A percentile compares a stretch with the other conserved stretches of the same genome.
Conservation (phyloP, 1,140 invertebrate species). For the Harlomillsia oculata region DNA sequence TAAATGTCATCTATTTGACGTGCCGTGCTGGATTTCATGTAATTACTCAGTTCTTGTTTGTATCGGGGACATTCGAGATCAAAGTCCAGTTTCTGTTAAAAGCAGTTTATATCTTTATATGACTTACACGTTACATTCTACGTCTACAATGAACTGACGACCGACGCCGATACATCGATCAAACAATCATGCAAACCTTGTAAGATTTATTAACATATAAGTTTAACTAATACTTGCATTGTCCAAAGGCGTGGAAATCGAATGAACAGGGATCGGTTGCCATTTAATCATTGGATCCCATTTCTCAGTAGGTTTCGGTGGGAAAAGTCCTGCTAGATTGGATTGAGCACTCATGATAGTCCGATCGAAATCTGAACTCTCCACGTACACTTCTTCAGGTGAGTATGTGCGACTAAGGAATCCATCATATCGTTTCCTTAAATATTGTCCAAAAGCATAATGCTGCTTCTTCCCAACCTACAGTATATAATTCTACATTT, state of each 20-base stretch:
- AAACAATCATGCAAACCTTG: neutral
- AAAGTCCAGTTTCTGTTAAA: neutral
- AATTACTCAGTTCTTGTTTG: neutral
- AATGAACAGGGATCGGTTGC: conserved; percentile 85
- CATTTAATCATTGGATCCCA: conserved; percentile 64
- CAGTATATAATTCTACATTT: conserved; percentile 19
- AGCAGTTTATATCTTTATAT: neutral
- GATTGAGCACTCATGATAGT: conserved; percentile 79
- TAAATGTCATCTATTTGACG: neutral
- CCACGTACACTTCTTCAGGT: conserved; percentile 53
- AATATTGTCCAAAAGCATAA: conserved; percentile 61
- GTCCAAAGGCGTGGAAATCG: conserved; percentile 56
- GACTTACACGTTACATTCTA: neutral
- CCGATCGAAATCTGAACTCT: conserved; percentile 74
- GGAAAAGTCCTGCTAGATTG: conserved; percentile 72
- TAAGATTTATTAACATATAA: neutral
- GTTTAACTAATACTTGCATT: conserved; percentile 42
- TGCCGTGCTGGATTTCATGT: neutral
- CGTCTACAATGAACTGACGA: neutral
- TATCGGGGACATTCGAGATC: neutral
- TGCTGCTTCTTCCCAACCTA: conserved; percentile 61
- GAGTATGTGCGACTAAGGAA: conserved; percentile 48
- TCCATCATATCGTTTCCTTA: conserved; percentile 56
- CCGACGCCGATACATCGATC: neutral
- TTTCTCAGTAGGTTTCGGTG: conserved; percentile 43